Evolutionary conservation across 2,888 invertebrate genomes (phyloP), one percentile per base, ranked within the genome.

Genomic region (Acheta domesticus): DNA sequence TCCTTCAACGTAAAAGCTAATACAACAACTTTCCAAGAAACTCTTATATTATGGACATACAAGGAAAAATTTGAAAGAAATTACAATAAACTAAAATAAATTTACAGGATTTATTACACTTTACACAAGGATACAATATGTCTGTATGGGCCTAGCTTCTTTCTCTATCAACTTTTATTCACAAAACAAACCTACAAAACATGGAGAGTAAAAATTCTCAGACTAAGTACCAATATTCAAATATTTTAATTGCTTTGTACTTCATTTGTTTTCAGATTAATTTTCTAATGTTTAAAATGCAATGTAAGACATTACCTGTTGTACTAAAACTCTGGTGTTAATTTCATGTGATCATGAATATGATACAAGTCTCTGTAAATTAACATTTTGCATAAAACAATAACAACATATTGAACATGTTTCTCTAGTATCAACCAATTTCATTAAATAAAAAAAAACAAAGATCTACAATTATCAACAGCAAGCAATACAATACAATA

Each of bases 181-280:
- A 62, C 62, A 62, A 62, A 62, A 79, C 81, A 81, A 81, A 81
- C 77, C 80, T 81, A 81, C 80, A 79, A 81, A 81, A 81, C 81
- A 80, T 79, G 77, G 48, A 81, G 81, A 81, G 81, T 81, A 81
- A 79, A 81, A 81, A 80, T 77, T 78, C 75, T 80, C 62, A 75
- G 77, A 77, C 79, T 79, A 80, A 80, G 77, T 81, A 80, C 80
- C 79, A 81, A 78, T 50, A 76, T 80, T 77, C 80, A 77, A 77
- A 78, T 74, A 76, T 78, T 80, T 79, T 49, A 78, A 74, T 50
- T 76, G 50, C 49, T 80, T 80, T 80, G 80, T 80, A 80, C 80
- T 80, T 62, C 62, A 62, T 62, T 62, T 62, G 16, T 62, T 62
- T 62, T 62, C 62, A 62, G 62, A 62, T 62, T 62, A n/a, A 62